Conservation (phyloP, 1,140 invertebrate species). For the Lepidurus packardi region DNA sequence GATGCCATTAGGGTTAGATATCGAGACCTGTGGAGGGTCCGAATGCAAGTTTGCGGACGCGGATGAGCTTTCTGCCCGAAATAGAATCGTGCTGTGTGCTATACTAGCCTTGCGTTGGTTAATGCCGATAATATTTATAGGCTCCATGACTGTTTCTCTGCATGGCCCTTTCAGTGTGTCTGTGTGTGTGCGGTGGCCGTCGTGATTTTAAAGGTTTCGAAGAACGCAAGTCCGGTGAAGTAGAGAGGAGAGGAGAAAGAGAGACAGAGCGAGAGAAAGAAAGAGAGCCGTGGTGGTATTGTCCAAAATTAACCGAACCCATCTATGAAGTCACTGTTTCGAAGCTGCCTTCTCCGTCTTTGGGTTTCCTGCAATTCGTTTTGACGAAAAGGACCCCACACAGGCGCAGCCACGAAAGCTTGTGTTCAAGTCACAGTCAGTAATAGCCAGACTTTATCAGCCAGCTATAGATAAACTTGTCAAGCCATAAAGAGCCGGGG, state of each 20-base stretch:
- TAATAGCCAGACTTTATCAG: constrained; percentile 19
- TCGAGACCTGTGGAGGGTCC: constrained; percentile 15
- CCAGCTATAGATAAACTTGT: constrained; percentile 19
- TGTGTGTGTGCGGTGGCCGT: not conserved
- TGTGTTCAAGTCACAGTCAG: constrained; percentile 17
- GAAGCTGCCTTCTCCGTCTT: not conserved
- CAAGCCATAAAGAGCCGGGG: constrained; percentile 13
- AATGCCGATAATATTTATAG: constrained; percentile 17
- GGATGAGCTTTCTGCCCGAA: constrained; percentile 4
- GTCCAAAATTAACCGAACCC: constrained; percentile 15
- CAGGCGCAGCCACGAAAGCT: not conserved
- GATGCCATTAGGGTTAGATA: constrained; percentile 8
- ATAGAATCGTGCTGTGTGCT: constrained; percentile 1
- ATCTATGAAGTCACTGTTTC: constrained; percentile 7
- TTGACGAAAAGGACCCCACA: constrained; percentile 17
- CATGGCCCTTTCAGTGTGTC: not conserved
- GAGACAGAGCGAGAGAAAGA: not conserved
- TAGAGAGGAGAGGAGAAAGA: not conserved
- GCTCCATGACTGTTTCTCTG: not conserved
- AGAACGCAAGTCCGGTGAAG: not conserved
- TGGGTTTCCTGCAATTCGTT: constrained; percentile 7
- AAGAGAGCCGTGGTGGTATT: not conserved
- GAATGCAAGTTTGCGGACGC: not conserved
- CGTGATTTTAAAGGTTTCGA: not conserved
- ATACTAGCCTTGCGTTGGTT: not conserved